phyloP scores from a whole-genome alignment of 2,888 invertebrate genomes.

The Heliconius hortense region DNA sequence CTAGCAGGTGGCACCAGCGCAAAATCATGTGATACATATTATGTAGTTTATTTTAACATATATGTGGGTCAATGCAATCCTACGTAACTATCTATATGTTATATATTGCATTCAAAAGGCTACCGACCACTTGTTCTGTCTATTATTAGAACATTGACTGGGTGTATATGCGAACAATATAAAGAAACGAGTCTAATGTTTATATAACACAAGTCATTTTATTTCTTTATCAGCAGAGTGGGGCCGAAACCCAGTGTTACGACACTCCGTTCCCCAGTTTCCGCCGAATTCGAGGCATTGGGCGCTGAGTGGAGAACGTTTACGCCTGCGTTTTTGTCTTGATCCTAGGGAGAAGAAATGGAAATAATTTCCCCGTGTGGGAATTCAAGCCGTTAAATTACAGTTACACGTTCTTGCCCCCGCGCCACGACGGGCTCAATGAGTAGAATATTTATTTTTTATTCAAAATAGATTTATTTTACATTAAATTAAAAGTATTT shows the following conservation, averaged over 20 bases:
- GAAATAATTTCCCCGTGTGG: no score
- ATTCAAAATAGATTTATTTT: not conserved
- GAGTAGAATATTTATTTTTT: not conserved
- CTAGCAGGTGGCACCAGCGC: constrained; percentile 46
- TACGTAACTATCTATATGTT: constrained; percentile 39
- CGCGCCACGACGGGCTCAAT: not conserved
- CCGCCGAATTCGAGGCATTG: no score
- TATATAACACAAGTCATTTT: not conserved
- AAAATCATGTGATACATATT: constrained; percentile 50
- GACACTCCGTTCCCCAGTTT: no score
- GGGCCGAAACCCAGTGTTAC: no score
- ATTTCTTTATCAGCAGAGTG: no score
- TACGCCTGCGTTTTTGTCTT: no score
- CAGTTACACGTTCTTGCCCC: no score
- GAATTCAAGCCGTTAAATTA: no score
- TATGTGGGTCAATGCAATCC: constrained; percentile 77
- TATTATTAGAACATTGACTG: constrained; percentile 64
- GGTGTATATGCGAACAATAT: constrained; percentile 48
- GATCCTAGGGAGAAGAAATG: no score
- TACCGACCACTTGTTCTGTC: constrained; percentile 57
- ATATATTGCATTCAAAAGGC: constrained; percentile 53
- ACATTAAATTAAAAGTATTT: not conserved
- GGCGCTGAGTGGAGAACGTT: no score
- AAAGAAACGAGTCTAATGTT: constrained; percentile 25
- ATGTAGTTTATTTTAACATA: constrained; percentile 64